Percentiles rank a stretch among this genome's conserved stretches.
These are phyloP conservation scores for Quadroppia sp. DNA, from an alignment of 2,888 invertebrate genomes.

Conservation along the genomic window DNA sequence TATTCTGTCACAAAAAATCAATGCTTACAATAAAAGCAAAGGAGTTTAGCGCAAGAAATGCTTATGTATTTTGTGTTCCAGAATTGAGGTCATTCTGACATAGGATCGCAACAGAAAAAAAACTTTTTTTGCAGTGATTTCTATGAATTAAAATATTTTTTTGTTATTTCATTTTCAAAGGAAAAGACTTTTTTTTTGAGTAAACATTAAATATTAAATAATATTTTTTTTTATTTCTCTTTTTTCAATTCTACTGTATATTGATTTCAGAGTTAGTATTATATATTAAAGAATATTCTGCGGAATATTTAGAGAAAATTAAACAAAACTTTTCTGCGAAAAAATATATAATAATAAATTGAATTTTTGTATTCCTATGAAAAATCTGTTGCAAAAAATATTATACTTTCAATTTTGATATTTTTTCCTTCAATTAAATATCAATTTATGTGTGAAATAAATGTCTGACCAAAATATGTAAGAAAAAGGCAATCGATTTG, in stretches of 20 bases:
- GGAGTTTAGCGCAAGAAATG: neutral
- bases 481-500: neutral
- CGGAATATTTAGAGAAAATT: neutral
- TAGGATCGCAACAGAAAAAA: neutral
- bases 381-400: neutral
- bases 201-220: constrained; percentile 1
- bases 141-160: constrained; percentile 2
- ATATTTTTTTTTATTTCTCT: neutral
- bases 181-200: neutral
- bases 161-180: constrained; percentile 2
- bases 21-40: neutral
- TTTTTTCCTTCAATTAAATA: neutral
- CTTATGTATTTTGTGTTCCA: neutral
- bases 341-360: neutral
- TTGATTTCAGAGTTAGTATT: neutral
- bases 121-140: neutral
- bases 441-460: neutral
- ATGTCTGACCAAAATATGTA: neutral
- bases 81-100: constrained; percentile 7
- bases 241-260: neutral
- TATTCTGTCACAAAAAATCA: neutral
- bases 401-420: neutral
- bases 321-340: neutral
- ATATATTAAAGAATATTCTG: neutral
- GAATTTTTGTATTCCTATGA: neutral